A percentile compares a stretch with the other conserved stretches of the same genome.
Conservation (phyloP, 2,797 vertebrate species). For the Presbytis comata region DNA sequence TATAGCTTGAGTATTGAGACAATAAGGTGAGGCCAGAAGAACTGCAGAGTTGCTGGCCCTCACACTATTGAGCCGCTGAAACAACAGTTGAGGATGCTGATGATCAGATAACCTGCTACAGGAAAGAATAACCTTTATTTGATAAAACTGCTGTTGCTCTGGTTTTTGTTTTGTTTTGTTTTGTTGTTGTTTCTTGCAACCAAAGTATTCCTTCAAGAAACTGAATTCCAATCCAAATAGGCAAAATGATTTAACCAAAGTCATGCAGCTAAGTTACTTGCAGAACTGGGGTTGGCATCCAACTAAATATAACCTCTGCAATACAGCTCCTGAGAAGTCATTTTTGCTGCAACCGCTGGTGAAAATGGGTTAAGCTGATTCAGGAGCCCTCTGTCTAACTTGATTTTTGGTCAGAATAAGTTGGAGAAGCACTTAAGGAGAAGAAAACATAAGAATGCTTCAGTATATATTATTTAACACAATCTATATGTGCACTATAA, state of each 20-base stretch:
- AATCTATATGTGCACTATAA: background rate
- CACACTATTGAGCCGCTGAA: background rate
- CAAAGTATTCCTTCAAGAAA: slow-evolving; percentile 38
- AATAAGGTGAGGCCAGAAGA: background rate
- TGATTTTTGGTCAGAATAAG: background rate
- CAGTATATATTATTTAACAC: background rate
- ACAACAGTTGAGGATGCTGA: background rate
- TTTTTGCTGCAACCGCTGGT: background rate
- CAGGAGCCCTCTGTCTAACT: background rate
- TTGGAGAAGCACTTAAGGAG: background rate
- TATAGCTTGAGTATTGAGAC: background rate
- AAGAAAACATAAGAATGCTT: background rate
- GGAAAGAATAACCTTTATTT: background rate
- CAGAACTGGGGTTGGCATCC: background rate
- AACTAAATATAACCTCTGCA: background rate
- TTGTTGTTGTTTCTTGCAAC: slow-evolving; percentile 22
- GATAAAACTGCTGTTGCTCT: background rate
- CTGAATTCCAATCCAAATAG: slow-evolving; percentile 27
- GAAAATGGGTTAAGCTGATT: slow-evolving; percentile 25
- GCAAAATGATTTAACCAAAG: slow-evolving; percentile 43
- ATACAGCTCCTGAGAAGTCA: background rate
- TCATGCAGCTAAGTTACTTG: slow-evolving; percentile 1
- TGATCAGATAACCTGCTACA: background rate
- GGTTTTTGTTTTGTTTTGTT: background rate
- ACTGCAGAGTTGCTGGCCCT: background rate